Percentiles rank a stretch among this genome's conserved stretches.
phyloP scores from a whole-genome alignment of 2,113 vertebrate genomes.

The Hirundichthys speculiger region DNA sequence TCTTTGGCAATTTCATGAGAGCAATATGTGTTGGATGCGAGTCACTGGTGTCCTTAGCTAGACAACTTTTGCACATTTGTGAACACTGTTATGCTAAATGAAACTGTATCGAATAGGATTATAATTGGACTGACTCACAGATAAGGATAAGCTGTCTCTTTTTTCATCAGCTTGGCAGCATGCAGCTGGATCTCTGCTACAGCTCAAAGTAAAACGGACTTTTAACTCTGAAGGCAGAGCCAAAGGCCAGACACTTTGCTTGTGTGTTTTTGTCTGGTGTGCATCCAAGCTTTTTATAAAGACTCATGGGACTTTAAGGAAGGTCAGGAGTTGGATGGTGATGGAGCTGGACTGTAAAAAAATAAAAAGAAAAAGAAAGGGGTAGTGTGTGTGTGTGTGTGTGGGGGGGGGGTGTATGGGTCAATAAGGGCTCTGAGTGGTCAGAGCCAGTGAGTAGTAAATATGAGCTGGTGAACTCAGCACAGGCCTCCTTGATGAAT shows the following conservation, averaged over 20 bases:
- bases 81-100: too few relatives aligned
- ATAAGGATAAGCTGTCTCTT: not conserved
- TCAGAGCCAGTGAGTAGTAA: slow-evolving; percentile 7
- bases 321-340: slow-evolving; percentile 47
- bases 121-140: not conserved
- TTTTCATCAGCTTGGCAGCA: not conserved
- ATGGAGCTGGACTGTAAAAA: slow-evolving; percentile 38
- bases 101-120: too few relatives aligned
- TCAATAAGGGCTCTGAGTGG: slow-evolving; percentile 20
- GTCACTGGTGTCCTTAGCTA: too few relatives aligned
- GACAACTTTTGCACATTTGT: too few relatives aligned
- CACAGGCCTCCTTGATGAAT: slow-evolving; percentile 24
- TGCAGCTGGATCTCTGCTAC: slow-evolving; percentile 1
- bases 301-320: slow-evolving; percentile 32
- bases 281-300: not conserved
- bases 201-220: slow-evolving; percentile 9
- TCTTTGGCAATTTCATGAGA: too few relatives aligned
- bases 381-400: not conserved
- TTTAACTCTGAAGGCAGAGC: slow-evolving; percentile 9
- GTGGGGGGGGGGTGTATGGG: slow-evolving; percentile 1
- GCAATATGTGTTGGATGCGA: too few relatives aligned
- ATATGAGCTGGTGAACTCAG: not conserved
- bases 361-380: too few relatives aligned
- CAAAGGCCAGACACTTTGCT: slow-evolving; percentile 3
- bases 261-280: not conserved